Percentiles rank a stretch among this genome's conserved stretches.
These are phyloP conservation scores for Erebia epiphron DNA, from an alignment of 2,888 invertebrate genomes.

Conservation along the genomic window DNA sequence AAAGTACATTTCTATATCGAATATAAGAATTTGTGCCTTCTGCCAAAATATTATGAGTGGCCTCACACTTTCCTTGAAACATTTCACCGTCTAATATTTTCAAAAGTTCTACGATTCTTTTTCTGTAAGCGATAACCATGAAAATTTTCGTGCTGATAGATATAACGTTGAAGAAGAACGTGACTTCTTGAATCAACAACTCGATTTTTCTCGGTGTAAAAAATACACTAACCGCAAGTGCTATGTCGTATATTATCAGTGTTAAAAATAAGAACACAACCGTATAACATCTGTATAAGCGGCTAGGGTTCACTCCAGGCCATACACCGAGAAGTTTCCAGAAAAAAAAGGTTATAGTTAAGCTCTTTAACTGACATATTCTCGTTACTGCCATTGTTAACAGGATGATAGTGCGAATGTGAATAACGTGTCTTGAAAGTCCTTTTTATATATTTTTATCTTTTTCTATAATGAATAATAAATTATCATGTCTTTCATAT, in stretches of 20 bases:
- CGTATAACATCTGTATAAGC: slow-evolving; percentile 58
- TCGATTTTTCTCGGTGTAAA: slow-evolving; percentile 60
- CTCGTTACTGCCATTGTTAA: slow-evolving; percentile 19
- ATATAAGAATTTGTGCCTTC: slow-evolving; percentile 18
- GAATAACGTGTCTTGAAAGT: slow-evolving; percentile 1
- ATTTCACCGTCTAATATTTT: slow-evolving; percentile 22
- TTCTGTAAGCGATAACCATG: slow-evolving; percentile 23
- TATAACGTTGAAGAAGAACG: slow-evolving; percentile 63
- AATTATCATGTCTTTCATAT: background rate
- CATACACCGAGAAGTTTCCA: slow-evolving; percentile 62
- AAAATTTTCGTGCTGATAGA: slow-evolving; percentile 45
- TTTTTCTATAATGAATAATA: slow-evolving; percentile 10
- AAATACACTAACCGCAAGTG: slow-evolving; percentile 57
- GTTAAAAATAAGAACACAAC: slow-evolving; percentile 49
- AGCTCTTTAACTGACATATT: slow-evolving; percentile 22
- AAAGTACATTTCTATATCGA: slow-evolving; percentile 22
- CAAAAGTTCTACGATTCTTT: slow-evolving; percentile 20
- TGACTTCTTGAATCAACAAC: slow-evolving; percentile 57
- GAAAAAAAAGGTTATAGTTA: slow-evolving; percentile 24
- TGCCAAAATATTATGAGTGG: slow-evolving; percentile 13
- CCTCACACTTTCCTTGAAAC: slow-evolving; percentile 27
- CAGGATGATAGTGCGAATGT: background rate
- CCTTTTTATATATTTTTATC: slow-evolving; percentile 12
- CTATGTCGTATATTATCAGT: slow-evolving; percentile 51
- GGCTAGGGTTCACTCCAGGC: slow-evolving; percentile 49